Evolutionary conservation across 2,888 invertebrate species (phyloP), one percentile per base, ranked within the genome.

Genomic region (Sicus ferrugineus): DNA sequence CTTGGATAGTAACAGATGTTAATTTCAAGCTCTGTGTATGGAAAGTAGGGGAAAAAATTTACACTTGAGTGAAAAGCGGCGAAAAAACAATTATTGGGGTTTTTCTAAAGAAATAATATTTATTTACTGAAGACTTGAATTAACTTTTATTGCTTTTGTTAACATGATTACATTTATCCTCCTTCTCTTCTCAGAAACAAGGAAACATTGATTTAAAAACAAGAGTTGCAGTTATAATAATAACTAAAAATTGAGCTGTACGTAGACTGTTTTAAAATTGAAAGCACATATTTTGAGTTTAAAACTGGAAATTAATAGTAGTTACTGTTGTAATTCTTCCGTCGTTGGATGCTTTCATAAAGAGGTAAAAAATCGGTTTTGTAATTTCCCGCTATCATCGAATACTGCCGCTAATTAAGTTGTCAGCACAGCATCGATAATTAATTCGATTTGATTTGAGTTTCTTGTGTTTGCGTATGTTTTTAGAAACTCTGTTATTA

Each of bases 1-100:
- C 52, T 65, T 52, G 64, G 34, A 65, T 52, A 19, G 30, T 2
- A 21, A 52, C 19, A 65, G 16, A 65, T 65, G 50, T 50, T 50
- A 50, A 64, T 64, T 64, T n/a, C 21, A 21, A 31, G 6, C 3
- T 23, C 34, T 34, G n/a, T 16, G 11, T 6, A 31, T 16, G 52
- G 30, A 23, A 50, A 65, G 26, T 52, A n/a, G n/a, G 52, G 26
- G 5, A n/a, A 52, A 42, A 42, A 4, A 16, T 42, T 7, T 11
- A 34, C 11, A 34, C 11, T 5, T 34, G n/a, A 42, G 16, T 16
- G n/a, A n/a, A n/a, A n/a, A n/a, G n/a, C n/a, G n/a, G n/a, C n/a
- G n/a, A n/a, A n/a, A n/a, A n/a, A n/a, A n/a, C n/a, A n/a, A n/a
- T n/a, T n/a, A n/a, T n/a, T n/a, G n/a, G n/a, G n/a, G n/a, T n/a